phyloP scores from a whole-genome alignment of 2,113 vertebrate species.

The Elanoides forficatus region DNA sequence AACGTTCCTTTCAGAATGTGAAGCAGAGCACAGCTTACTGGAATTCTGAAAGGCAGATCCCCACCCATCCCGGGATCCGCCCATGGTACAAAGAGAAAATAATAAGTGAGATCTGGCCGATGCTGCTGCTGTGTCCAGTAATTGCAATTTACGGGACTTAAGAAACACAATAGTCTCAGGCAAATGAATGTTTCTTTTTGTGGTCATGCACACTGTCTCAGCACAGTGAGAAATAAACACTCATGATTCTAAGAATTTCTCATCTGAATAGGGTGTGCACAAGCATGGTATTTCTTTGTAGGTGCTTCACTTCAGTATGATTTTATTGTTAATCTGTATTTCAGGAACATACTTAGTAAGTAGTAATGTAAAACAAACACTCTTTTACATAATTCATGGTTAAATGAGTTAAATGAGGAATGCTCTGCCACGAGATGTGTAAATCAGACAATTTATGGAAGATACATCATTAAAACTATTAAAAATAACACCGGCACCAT shows the following conservation, averaged over 20 bases:
- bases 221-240: not conserved
- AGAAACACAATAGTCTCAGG: not conserved
- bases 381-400: not conserved
- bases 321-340: not conserved
- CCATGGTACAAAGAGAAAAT: not conserved
- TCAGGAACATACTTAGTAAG: not conserved
- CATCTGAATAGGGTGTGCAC: not conserved
- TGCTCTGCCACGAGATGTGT: not conserved
- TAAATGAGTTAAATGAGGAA: not conserved
- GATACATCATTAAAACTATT: not conserved
- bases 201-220: not conserved
- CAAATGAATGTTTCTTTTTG: not conserved
- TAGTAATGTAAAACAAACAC: not conserved
- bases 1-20: not conserved
- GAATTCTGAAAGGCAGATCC: not conserved
- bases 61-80: not conserved
- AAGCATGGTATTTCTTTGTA: not conserved
- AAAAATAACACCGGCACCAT: not conserved
- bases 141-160: not conserved
- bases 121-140: not conserved
- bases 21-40: not conserved
- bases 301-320: not conserved
- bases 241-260: not conserved
- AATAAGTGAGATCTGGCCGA: not conserved
- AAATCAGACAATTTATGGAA: not conserved